Base-by-base conservation (phyloP, 2,113 vertebrate species). In the Corythoichthys intestinalis region DNA sequence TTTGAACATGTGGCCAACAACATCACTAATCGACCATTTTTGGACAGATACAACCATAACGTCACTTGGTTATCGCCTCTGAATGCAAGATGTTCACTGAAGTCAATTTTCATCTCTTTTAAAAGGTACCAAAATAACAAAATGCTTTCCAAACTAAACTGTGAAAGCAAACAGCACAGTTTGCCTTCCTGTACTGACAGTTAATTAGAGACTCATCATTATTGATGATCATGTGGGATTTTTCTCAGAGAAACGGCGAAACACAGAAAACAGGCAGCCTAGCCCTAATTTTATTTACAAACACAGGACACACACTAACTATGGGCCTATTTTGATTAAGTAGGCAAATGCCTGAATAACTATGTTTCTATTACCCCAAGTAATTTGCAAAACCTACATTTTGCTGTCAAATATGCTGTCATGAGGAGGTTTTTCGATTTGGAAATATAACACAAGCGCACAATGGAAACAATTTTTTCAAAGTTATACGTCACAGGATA, bases 201-300 rank as follows among this genome's bases (percentile, higher is more conserved):
- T 50, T 66, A 58, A 74, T 63, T 73, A 38, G 34, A 48, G 46
- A 12, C 20, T 70, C 66, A 76, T 53, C 76, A 75, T 78, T 74
- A 74, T 65, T 73, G 76, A 67, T 66, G 58, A 77, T 74, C 64
- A 73, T 14, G 63, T 63, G 59, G 66, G 65, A 70, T 57, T 67
- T 80, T 49, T 49, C 70, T 72, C 46, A 65, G 52, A 69, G 39
- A 71, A 41, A 41, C 54, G 46, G 47, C 49, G 63, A 75, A 66
- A 70, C 72, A 68, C 57, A 54, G 35, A 10, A 8, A 52, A 52
- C n/a, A 20, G 7, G 6, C 53, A 54, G 6, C 11, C 20, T 3
- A 34, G 9, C 1, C 6, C 7, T 17, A 49, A 49, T 13, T 49
- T 11, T 12, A 13, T 49, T 49, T 49, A 49, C 13, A 1, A 3